Percentiles rank a stretch among this genome's conserved stretches.
Conservation (phyloP, 2,888 invertebrate species). For the Heliconius aoede region DNA sequence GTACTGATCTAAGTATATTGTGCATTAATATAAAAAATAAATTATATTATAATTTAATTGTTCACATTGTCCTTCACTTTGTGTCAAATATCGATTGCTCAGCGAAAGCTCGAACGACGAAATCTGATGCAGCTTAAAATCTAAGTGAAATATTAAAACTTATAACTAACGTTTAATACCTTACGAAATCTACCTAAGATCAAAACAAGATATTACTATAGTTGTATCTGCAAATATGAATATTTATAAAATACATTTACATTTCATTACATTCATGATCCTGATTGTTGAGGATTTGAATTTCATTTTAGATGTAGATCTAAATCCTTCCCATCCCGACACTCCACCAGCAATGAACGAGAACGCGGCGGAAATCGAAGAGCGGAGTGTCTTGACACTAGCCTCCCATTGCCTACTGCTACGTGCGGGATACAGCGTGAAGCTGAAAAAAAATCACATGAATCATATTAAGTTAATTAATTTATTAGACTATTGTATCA, state of each 20-base stretch:
- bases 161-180: background rate
- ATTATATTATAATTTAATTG: too few species aligned
- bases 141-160: background rate
- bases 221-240: background rate
- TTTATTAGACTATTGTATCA: conserved; percentile 22
- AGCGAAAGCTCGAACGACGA: too few species aligned
- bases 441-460: background rate
- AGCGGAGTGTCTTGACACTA: too few species aligned
- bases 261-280: background rate
- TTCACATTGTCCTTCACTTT: background rate
- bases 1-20: background rate
- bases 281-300: background rate
- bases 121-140: background rate
- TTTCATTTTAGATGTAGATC: background rate
- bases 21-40: too few species aligned
- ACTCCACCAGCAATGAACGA: too few species aligned
- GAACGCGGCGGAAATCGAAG: too few species aligned
- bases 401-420: too few species aligned
- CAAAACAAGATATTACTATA: background rate
- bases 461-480: conserved; percentile 5
- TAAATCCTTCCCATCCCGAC: too few species aligned
- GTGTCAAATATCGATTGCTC: background rate
- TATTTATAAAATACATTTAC: background rate
- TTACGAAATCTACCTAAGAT: background rate
- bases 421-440: background rate